Conservation (phyloP, 1,140 invertebrate species). For the Diabrotica undecimpunctata region DNA sequence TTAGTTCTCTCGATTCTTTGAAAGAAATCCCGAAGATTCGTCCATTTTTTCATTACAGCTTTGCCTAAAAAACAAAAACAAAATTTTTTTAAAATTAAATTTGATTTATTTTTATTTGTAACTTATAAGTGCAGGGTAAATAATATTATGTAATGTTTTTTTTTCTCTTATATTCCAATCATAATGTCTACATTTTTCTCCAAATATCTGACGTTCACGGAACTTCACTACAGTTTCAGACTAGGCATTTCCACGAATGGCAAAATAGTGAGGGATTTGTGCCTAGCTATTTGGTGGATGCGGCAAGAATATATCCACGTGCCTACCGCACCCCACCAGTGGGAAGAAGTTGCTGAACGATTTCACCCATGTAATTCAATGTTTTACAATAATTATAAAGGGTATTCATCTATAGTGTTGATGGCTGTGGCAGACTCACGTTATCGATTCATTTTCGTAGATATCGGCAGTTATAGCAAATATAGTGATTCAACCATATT, state of each 20-base stretch:
- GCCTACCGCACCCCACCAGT: too few relatives aligned
- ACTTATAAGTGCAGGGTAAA: too few relatives aligned
- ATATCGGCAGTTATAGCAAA: constrained; percentile 47
- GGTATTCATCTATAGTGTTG: too few relatives aligned
- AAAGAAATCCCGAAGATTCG: neutral
- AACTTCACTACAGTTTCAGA: neutral
- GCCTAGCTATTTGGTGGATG: too few relatives aligned
- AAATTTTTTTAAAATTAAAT: neutral
- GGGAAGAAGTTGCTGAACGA: too few relatives aligned
- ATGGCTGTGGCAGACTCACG: too few relatives aligned
- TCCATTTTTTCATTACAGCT: neutral
- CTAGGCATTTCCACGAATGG: neutral
- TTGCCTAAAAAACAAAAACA: neutral
- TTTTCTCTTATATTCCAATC: too few relatives aligned
- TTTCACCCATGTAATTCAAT: too few relatives aligned
- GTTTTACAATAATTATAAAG: too few relatives aligned
- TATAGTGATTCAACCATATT: constrained; percentile 44
- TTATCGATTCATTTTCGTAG: constrained; percentile 44
- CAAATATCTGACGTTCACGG: neutral
- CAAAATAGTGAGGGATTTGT: constrained; percentile 27
- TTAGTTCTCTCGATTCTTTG: neutral
- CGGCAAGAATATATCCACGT: too few relatives aligned
- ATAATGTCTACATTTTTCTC: neutral
- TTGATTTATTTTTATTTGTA: neutral
- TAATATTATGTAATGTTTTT: too few relatives aligned